Base-by-base conservation (phyloP, 2,888 invertebrate species). In the Andrena flavipes region DNA sequence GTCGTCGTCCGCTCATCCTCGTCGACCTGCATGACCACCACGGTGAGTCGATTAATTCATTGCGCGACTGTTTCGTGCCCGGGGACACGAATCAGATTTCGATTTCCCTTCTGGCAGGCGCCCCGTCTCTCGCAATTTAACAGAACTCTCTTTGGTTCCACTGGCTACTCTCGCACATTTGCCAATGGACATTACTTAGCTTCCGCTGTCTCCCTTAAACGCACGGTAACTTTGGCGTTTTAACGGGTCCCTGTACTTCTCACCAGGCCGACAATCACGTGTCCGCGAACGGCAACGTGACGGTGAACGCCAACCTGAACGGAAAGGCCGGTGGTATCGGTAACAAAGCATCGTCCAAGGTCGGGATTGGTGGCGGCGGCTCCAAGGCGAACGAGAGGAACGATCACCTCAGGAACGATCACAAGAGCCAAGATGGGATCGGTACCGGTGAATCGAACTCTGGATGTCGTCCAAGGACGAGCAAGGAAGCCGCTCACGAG, bases 1-100 rank as follows among this genome's bases (percentile, higher is more conserved):
- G 93, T 93, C 84, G 93, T 93, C 84, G 92, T 93, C 56, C 91
- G 93, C 86, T 92, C 93, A 49, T 91, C 93, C 73, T 89, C 91
- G 76, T 87, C 93, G 84, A 89, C 91, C 79, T 91, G 91, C 77
- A 90, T 92, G 88, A 92, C 92, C 80, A 89, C 90, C 72, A 82
- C 91, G 90, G 92, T 92, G 88, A 92, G 89, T 85, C 65, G 72
- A 76, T 82, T 87, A 76, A 84, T 87, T 87, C 76, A 59, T 84
- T 51, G 26, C 26, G 56, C 33, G 67, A 29, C 48, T 48, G n/a
- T 29, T 62, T 48, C 35, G 20, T 30, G 23, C 42, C 16, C 42
- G 42, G 42, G 42, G 42, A 49, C 23, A 26, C 63, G 23, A 29
- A 69, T 51, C 64, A 69, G 69, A 69, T 69, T 65, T 62, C 26